Evolutionary conservation across 2,113 vertebrate species (phyloP), one percentile per base, ranked within the genome.

Genomic region (Heteronetta atricapilla): DNA sequence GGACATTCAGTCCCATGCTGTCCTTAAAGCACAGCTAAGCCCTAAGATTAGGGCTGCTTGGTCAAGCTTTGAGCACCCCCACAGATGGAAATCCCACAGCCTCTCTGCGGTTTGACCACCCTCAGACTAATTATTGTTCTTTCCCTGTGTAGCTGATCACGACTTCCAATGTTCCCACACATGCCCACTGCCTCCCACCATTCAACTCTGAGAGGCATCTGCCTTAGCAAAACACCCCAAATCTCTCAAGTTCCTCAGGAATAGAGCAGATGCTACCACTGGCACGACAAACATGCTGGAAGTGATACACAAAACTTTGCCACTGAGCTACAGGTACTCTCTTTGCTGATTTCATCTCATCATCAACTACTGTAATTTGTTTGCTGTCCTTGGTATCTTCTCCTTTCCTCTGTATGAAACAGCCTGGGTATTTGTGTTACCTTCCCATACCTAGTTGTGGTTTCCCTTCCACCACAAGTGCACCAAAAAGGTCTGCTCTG

Each of bases 131-230:
- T 9, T n/a, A n/a, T n/a, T n/a, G 40, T 64, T 25, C 1, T 13
- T 23, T 21, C 11, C 8, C 11, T 38, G 50, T 59, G 9, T 46
- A 81, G 28, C 20, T 12, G 6, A 53, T 14, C 26, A 62, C 19
- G 26, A 73, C 88, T 90, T 59, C 36, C 46, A 19, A 11, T 15
- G 3, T 26, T 42, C 33, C 38, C 81, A 16, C 40, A 18, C 34
- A 34, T 31, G 11, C 28, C 40, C 21, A 23, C 19, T 68, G 50
- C 20, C 34, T 79, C 6, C 40, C 31, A 40, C 13, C 7, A 12
- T 0, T 1, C 28, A n/a, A 6, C 13, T 66, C 22, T 5, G 2
- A 44, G 46, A 53, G 18, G n/a, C 62, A 8, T 17, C 7, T 8
- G 17, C 56, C 26, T 38, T 8, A 53, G 8, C 53, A 82, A 58